Base-by-base conservation (phyloP, 2,797 vertebrate genomes). In the Coracias cyanogaster region DNA sequence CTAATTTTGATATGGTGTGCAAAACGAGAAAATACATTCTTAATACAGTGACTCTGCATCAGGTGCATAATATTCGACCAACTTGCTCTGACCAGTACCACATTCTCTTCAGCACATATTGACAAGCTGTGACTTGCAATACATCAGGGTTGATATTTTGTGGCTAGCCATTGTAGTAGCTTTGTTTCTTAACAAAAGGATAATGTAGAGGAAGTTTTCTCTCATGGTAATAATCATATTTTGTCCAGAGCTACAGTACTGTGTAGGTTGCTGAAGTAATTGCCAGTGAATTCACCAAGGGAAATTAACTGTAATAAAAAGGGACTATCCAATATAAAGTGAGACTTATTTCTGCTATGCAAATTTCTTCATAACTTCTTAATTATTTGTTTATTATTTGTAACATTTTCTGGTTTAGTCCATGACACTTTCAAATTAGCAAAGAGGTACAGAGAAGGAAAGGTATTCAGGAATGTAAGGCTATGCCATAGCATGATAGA, bases 261-360 rank as follows among this genome's bases (percentile, higher is more conserved):
- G 15, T 48, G 45, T 39, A 72, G 19, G n/a, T 61, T 89, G 35
- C 33, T 80, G 70, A 81, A 87, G 22, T 41, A 89, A 58, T 62
- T 84, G n/a, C 29, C 28, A 52, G 12, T 70, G 74, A 85, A 83
- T 65, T 76, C 46, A 89, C 25, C 7, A 15, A 73, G 67, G 14
- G 15, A 93, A 94, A 66, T 49, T 14, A 87, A 41, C 19, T 81
- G 33, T 14, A 71, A 77, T 77, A 48, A 78, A 93, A 94, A 77
- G 6, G 3, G 26, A 60, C 60, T 62, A 49, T 41, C 61, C 61
- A 61, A 28, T n/a, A 48, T 62, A 24, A 93, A 77, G 35, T 15
- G 11, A 43, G 81, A 49, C 4, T 48, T 52, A 87, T 74, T 89
- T 66, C 49, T 62, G 22, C 25, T 87, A 46, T 67, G 58, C 17